A percentile compares a stretch with the other conserved stretches of the same genome.
Conservation (phyloP, 1,140 invertebrate genomes). For the Drosophila carrolli region DNA sequence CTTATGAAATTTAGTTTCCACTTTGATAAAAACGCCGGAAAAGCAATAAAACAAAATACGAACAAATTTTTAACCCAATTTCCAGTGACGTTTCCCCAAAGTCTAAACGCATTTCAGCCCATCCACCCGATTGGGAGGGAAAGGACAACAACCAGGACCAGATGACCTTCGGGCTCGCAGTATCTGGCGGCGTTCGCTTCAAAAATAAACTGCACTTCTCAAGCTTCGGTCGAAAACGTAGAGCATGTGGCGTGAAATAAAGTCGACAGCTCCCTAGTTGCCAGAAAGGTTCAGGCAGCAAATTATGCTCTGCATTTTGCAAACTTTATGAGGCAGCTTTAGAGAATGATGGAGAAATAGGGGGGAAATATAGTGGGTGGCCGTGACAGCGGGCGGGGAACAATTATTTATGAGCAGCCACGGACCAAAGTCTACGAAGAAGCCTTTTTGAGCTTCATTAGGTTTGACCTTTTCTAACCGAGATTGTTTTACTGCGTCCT, state of each 20-base stretch:
- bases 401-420: slow-evolving; percentile 67
- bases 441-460: slow-evolving; percentile 63
- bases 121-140: slow-evolving; percentile 1
- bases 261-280: slow-evolving; percentile 39
- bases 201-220: slow-evolving; percentile 62
- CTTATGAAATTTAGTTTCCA: slow-evolving; percentile 25
- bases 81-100: slow-evolving; percentile 61
- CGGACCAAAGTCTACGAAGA: slow-evolving; percentile 34
- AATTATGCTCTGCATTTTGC: slow-evolving; percentile 73
- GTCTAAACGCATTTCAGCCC: slow-evolving; percentile 52
- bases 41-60: slow-evolving; percentile 34
- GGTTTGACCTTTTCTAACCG: slow-evolving; percentile 51
- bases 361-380: background rate
- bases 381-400: slow-evolving; percentile 20
- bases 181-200: slow-evolving; percentile 20
- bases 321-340: slow-evolving; percentile 47
- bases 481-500: slow-evolving; percentile 22
- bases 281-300: slow-evolving; percentile 24
- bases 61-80: slow-evolving; percentile 68
- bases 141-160: slow-evolving; percentile 24
- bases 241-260: slow-evolving; percentile 16
- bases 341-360: background rate
- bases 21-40: slow-evolving; percentile 5
- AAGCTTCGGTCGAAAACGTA: slow-evolving; percentile 13
- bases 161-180: slow-evolving; percentile 27